Conservation (phyloP, 2,797 vertebrate species). For the Megaceryle alcyon region DNA sequence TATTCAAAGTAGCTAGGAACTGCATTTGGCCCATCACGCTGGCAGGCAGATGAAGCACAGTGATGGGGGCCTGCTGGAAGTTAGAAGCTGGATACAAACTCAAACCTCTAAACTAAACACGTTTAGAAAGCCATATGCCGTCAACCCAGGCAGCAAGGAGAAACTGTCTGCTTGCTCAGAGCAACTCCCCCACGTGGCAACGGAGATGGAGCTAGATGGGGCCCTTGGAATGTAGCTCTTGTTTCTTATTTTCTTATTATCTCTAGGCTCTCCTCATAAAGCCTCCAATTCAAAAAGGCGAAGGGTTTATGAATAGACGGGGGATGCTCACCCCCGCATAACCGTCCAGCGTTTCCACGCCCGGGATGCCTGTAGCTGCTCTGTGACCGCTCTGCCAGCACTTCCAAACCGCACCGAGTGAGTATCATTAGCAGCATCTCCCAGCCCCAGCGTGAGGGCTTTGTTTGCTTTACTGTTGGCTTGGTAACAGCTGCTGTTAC, state of each 20-base stretch:
- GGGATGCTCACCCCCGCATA: neutral
- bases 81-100: constrained; percentile 13
- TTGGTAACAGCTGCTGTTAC: constrained; percentile 66
- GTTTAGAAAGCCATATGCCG: constrained; percentile 13
- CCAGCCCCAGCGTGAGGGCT: neutral
- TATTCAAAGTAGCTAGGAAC: neutral
- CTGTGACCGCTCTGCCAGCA: neutral
- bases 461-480: constrained; percentile 52
- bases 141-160: constrained; percentile 30
- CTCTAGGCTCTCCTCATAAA: neutral
- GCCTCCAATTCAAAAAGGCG: neutral
- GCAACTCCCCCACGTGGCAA: neutral
- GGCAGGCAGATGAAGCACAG: neutral
- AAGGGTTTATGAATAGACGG: neutral
- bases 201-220: neutral
- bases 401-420: neutral
- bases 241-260: neutral
- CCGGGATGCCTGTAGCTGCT: neutral
- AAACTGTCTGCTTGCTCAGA: constrained; percentile 39
- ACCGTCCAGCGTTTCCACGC: neutral
- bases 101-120: constrained; percentile 19
- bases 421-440: constrained; percentile 10
- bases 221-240: neutral
- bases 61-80: constrained; percentile 24
- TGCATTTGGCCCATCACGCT: constrained; percentile 39